phyloP scores from a whole-genome alignment of 2,888 invertebrate species.

The Abrostola triplasia region DNA sequence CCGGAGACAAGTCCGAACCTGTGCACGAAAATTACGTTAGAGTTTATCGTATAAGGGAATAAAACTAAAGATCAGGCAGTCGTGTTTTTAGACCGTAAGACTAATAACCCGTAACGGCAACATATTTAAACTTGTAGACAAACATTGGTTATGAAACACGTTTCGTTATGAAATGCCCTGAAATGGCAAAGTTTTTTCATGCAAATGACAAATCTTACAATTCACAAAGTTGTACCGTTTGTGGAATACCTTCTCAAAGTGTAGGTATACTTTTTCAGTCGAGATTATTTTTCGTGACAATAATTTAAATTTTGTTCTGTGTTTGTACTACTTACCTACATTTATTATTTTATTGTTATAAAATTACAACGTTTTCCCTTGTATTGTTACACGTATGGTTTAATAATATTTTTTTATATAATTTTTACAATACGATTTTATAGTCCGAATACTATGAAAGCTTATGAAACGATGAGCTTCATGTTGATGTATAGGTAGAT shows the following conservation, averaged over 20 bases:
- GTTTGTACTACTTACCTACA: constrained; percentile 6
- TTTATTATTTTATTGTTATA: constrained; percentile 1
- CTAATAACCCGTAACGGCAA: too few relatives aligned
- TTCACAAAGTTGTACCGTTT: constrained; percentile 33
- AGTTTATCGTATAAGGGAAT: too few relatives aligned
- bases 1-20: too few relatives aligned
- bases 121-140: constrained; percentile 2
- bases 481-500: too few relatives aligned
- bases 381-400: neutral
- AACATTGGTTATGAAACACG: constrained; percentile 1
- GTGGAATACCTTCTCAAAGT: constrained; percentile 30
- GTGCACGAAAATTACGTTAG: too few relatives aligned
- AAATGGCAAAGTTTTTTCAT: constrained; percentile 35
- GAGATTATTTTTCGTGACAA: constrained; percentile 27
- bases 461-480: too few relatives aligned
- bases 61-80: too few relatives aligned
- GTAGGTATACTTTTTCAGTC: constrained; percentile 22
- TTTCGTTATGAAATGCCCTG: constrained; percentile 31
- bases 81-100: too few relatives aligned
- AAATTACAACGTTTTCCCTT: neutral
- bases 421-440: too few relatives aligned
- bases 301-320: constrained; percentile 24
- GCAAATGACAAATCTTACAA: constrained; percentile 46
- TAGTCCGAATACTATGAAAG: too few relatives aligned
- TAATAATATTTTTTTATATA: too few relatives aligned